phyloP scores from a whole-genome alignment of 2,797 vertebrate genomes.

The Pempheris klunzingeri region DNA sequence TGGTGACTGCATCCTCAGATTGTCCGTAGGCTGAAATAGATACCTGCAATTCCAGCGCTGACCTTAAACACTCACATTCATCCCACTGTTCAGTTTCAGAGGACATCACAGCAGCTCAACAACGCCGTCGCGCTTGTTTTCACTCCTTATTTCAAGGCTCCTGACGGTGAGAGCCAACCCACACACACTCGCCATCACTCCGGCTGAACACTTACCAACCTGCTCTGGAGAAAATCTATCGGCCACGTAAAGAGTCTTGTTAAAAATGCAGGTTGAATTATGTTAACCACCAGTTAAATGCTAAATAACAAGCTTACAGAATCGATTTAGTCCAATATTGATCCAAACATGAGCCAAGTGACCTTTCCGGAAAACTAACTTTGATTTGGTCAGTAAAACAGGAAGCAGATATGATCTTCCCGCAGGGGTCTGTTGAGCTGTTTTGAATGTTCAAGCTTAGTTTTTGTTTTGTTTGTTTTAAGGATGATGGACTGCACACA shows the following conservation, averaged over 20 bases:
- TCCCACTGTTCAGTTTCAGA: background rate
- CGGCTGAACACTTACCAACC: conserved; percentile 36
- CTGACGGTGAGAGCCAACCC: conserved; percentile 41
- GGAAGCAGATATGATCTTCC: conserved; percentile 8
- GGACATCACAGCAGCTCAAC: background rate
- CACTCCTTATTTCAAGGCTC: conserved; percentile 14
- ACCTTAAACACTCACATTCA: background rate
- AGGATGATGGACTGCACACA: conserved; percentile 1
- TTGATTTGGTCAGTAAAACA: conserved; percentile 28
- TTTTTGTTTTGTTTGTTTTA: conserved; percentile 17
- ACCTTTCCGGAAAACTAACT: conserved; percentile 13
- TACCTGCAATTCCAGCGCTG: background rate
- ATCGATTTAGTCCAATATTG: conserved; percentile 43
- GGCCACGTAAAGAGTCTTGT: conserved; percentile 6
- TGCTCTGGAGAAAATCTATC: conserved; percentile 4
- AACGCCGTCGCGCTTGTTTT: background rate
- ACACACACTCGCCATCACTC: conserved; percentile 44
- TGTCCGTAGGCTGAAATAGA: background rate
- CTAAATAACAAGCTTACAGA: conserved; percentile 30
- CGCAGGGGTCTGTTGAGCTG: background rate
- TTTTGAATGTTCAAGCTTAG: background rate
- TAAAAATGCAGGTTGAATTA: conserved; percentile 27
- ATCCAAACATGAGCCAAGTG: conserved; percentile 37
- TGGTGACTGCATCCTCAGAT: background rate
- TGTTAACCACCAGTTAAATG: conserved; percentile 13